Conservation (phyloP, 2,113 vertebrate species). For the Mirza zaza region DNA sequence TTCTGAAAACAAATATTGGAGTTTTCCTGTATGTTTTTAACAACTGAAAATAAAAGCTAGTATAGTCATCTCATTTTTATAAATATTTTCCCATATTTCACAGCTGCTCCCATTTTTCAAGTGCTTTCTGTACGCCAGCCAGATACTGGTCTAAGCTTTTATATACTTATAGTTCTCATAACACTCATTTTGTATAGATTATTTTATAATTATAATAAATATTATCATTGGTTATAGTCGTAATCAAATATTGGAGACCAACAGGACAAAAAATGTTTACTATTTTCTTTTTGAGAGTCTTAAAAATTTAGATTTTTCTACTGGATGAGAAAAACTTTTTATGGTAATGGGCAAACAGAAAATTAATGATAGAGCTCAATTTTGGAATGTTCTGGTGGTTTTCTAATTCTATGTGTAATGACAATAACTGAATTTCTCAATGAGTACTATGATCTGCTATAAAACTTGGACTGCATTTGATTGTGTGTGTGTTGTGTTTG, state of each 20-base stretch:
- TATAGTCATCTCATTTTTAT: background rate
- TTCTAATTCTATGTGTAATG: background rate
- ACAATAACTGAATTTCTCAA: background rate
- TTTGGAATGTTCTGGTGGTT: background rate
- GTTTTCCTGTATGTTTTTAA: conserved; percentile 12
- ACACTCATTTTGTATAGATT: background rate
- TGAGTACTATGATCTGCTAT: background rate
- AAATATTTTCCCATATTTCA: background rate
- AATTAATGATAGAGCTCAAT: background rate
- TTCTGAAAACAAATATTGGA: background rate
- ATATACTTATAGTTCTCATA: background rate
- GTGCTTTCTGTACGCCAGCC: background rate
- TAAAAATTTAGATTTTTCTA: background rate
- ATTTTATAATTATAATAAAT: background rate
- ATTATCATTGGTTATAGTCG: background rate
- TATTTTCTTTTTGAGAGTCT: background rate
- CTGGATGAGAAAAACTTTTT: background rate
- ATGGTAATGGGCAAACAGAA: background rate
- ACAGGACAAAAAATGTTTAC: background rate
- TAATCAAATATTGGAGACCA: background rate
- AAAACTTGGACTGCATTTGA: background rate
- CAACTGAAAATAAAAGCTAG: background rate
- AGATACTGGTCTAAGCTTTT: background rate
- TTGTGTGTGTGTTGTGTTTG: background rate
- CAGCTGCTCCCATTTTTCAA: background rate